Evolutionary conservation across 1,140 invertebrate species (phyloP), one percentile per base, ranked within the genome.

Genomic region (Eupristina koningsbergeri): DNA sequence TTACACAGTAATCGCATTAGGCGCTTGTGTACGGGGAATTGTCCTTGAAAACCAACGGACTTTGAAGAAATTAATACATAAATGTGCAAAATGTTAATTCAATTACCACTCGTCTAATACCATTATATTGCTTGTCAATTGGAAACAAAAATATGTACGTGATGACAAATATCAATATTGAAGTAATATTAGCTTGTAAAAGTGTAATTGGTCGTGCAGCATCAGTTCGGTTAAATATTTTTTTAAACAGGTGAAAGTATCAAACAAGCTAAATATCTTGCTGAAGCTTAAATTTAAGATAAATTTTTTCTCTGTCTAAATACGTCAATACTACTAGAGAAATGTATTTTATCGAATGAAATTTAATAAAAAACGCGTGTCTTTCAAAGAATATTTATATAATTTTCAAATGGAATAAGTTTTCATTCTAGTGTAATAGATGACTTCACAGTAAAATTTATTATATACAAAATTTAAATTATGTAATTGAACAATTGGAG

Each of bases 401-500:
- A 74, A 45, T 15, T 73, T 45, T n/a, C n/a, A n/a, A 74, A 29
- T 47, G 29, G 9, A 47, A 47, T 3, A 29, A 74, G 11, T 74
- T 61, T 15, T 13, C 63, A 22, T 5, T 61, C 22, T 8, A 26
- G 9, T 61, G 36, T 61, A 77, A 77, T 61, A 58, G 50, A 63
- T 61, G 47, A 77, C 15, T 77, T 61, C 34, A 26, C 53, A 7
- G 31, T 5, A 15, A 34, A 39, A 36, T 34, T 61, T 26, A 7
- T 29, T 29, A 6, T 47, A 47, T 9, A 47, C 29, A 74, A 39
- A 7, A 22, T n/a, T 58, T n/a, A 58, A 61, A 77, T 63, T 63
- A 61, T 77, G n/a, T 77, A 77, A 77, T 58, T 29, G 19, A 11
- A 61, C 34, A 31, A 61, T 77, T 61, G 3, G 11, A 63, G n/a